Conservation (phyloP, 2,113 vertebrate genomes). For the Oryzias woworae region DNA sequence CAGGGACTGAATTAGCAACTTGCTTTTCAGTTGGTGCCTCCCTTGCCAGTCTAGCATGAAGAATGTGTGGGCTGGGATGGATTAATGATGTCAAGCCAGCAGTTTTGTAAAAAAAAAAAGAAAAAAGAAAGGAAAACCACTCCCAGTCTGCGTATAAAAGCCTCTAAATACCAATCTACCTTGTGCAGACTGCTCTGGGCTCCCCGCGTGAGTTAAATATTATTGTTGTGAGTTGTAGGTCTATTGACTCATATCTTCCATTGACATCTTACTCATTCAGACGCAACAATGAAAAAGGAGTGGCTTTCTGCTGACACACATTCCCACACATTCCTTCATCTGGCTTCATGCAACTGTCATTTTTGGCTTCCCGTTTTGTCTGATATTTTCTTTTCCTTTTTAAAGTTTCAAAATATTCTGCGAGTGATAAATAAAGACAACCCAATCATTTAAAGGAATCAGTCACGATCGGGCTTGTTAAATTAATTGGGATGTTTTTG, state of each 20-base stretch:
- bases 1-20: slow-evolving; percentile 36
- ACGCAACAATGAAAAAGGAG: slow-evolving; percentile 57
- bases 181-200: slow-evolving; percentile 22
- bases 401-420: too few relatives aligned
- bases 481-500: too few relatives aligned
- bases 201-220: slow-evolving; percentile 57
- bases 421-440: too few relatives aligned
- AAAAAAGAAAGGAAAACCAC: slow-evolving; percentile 28
- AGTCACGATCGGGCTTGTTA: too few relatives aligned
- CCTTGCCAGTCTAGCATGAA: slow-evolving; percentile 43
- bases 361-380: not conserved
- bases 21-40: slow-evolving; percentile 42
- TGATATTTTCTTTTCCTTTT: not conserved
- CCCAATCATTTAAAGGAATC: too few relatives aligned
- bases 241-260: slow-evolving; percentile 67
- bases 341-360: slow-evolving; percentile 10
- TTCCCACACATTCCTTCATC: slow-evolving; percentile 38
- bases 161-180: slow-evolving; percentile 61
- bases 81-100: slow-evolving; percentile 63
- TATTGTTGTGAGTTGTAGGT: slow-evolving; percentile 64
- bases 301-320: slow-evolving; percentile 55
- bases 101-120: slow-evolving; percentile 32
- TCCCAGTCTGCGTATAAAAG: slow-evolving; percentile 61
- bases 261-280: slow-evolving; percentile 63
- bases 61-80: slow-evolving; percentile 50